Evolutionary conservation across 1,140 invertebrate species (phyloP), one percentile per base, ranked within the genome.

Genomic region (Polypedilum pembai): DNA sequence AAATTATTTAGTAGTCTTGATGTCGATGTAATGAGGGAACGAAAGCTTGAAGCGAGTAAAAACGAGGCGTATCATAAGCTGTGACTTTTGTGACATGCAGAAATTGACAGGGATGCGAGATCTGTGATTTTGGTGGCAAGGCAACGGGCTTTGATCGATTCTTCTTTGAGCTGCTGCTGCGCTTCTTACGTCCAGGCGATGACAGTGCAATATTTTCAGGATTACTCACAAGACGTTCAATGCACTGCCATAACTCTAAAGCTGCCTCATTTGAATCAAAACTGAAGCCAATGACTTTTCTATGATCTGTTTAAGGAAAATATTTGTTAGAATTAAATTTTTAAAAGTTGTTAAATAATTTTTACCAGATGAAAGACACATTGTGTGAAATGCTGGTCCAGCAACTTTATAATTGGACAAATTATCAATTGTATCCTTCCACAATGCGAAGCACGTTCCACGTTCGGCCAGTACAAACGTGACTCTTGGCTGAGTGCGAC

Each of bases 61-160:
- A 90, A 74, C 87, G 83, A 65, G 84, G 84, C 73, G 86, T 85
- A 78, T 93, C 91, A 73, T 86, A 86, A 17, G 86, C 84, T 75
- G 92, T 91, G 10, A 95, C 88, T 76, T 88, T 92, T 33, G 91
- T 94, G 72, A 95, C 88, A 79, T 95, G 93, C 75, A 93, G 90
- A 81, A 95, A 95, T 78, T 92, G 92, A 80, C 92, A 94, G 0
- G 93, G 93, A 78, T 90, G 87, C 12, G 92, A 94, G 76, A 95
- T 95, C 80, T 94, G 91, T 73, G 86, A 88, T 80, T 94, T 94
- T 21, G 88, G 87, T 4, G 92, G 92, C 74, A 90, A 82, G 17
- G 65, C 65, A 18, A 69, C 79, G 7, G 80, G 77, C 74, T 83
- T 85, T 76, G 84, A 83, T 74, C 87, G 86, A 80, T 86, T 85